Conservation (phyloP, 2,888 invertebrate genomes). For the Drosophila stalkeri region DNA sequence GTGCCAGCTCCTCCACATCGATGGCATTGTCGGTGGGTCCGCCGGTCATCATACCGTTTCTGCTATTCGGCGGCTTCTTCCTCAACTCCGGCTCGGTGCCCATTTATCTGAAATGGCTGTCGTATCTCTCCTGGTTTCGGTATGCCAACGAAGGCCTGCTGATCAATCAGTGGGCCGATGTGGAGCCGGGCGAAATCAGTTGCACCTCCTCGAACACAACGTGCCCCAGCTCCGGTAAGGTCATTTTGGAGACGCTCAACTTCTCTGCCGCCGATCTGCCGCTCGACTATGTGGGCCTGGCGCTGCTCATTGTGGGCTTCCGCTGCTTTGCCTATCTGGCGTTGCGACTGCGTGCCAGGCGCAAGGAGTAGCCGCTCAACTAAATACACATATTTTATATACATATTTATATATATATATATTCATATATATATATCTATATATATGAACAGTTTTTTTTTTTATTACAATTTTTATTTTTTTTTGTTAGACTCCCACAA, state of each 20-base stretch:
- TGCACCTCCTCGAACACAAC: slow-evolving; percentile 91
- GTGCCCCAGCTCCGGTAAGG: slow-evolving; percentile 91
- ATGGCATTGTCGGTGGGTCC: slow-evolving; percentile 96
- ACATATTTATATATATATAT: background rate
- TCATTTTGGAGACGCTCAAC: slow-evolving; percentile 91
- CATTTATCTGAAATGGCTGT: slow-evolving; percentile 93
- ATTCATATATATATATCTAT: slow-evolving; percentile 4
- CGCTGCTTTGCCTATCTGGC: slow-evolving; percentile 91
- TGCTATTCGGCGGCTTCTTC: slow-evolving; percentile 98
- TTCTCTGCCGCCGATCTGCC: slow-evolving; percentile 90
- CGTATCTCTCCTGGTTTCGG: slow-evolving; percentile 96
- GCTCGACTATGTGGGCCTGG: slow-evolving; percentile 90
- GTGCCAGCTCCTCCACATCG: slow-evolving; percentile 92
- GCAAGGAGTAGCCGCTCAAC: slow-evolving; percentile 86
- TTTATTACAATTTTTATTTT: slow-evolving; percentile 41
- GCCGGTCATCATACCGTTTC: slow-evolving; percentile 95
- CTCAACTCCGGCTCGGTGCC: slow-evolving; percentile 96
- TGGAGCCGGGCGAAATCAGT: slow-evolving; percentile 90
- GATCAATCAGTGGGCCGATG: slow-evolving; percentile 94
- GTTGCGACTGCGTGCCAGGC: slow-evolving; percentile 89
- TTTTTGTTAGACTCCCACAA: slow-evolving; percentile 20
- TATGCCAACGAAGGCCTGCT: slow-evolving; percentile 95
- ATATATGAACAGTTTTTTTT: slow-evolving; percentile 18
- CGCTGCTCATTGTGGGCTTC: slow-evolving; percentile 90
- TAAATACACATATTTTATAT: slow-evolving; percentile 13